Evolutionary conservation across 2,797 vertebrate species (phyloP), one percentile per base, ranked within the genome.

Genomic region (Galaxias olidus): DNA sequence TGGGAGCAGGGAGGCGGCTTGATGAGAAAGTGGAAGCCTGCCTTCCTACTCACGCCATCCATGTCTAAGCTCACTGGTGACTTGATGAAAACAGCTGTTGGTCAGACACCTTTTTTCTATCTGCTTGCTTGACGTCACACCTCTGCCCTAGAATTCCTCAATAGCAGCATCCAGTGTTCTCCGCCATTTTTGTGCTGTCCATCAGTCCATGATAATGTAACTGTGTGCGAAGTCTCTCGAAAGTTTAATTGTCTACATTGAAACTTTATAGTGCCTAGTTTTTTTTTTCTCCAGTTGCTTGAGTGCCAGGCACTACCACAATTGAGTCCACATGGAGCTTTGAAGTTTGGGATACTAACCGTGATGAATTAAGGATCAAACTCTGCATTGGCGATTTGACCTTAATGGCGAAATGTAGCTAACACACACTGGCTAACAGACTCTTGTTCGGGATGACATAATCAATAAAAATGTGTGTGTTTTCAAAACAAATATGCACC

Each of bases 291-390:
- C n/a, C 89, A 89, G 89, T 90, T 88, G 92, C 82, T 84, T 89
- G 88, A 91, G 90, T 91, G 90, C 92, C 92, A 93, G 90, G 92
- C 91, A 90, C 89, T 86, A 91, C 92, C 93, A 91, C 93, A 94
- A 95, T 94, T 93, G 93, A 91, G 88, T 93, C 93, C 94, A 94
- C 94, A 93, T 95, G 93, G 90, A 84, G 89, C 94, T 95, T 94
- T 94, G 92, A 95, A 94, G 93, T 93, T 91, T 90, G 88, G 84
- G 90, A 91, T 92, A 92, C 91, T 89, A 89, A 91, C 92, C 90
- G 89, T 93, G 93, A 93, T 94, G 91, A 94, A 93, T 92, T 92
- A 82, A 80, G 74, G 72, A 80, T 81, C 71, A 86, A 77, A 73
- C 67, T 42, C 45, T 57, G 54, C 55, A 62, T 68, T 62, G n/a